Percentiles rank a stretch among this genome's conserved stretches.
Evolutionary conservation across 1,140 invertebrate genomes (phyloP).

Genomic region (Acromyrmex echinatior): DNA sequence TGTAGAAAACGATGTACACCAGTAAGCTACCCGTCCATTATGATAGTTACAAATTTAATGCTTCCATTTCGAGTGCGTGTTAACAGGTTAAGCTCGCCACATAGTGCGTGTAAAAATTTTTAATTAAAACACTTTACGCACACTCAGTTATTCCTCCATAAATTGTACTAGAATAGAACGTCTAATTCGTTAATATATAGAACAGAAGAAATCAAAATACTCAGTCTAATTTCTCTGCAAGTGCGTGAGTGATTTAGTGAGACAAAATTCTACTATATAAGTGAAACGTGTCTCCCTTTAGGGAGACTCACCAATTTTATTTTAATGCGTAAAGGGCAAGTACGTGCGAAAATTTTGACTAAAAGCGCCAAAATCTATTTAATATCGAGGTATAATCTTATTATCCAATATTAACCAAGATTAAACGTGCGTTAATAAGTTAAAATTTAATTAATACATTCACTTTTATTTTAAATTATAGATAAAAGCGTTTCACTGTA

Average conservation of each 20-base stretch:
- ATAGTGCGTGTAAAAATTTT: slow-evolving; percentile 12
- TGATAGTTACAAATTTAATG: slow-evolving; percentile 52
- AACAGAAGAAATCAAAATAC: not conserved
- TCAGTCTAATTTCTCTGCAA: not conserved
- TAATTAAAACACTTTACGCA: slow-evolving; percentile 25
- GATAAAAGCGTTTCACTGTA: not conserved
- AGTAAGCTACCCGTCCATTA: slow-evolving; percentile 28
- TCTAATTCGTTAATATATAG: not conserved
- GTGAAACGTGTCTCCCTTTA: not conserved
- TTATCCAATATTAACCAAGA: slow-evolving; percentile 44
- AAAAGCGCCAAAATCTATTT: slow-evolving; percentile 38
- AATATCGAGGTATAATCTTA: slow-evolving; percentile 26
- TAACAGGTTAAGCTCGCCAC: slow-evolving; percentile 42
- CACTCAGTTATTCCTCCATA: not conserved
- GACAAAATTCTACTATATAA: slow-evolving; percentile 26
- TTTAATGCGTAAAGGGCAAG: slow-evolving; percentile 13
- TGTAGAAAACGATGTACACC: slow-evolving; percentile 37
- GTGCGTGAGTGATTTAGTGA: slow-evolving; percentile 1
- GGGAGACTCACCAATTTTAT: not conserved
- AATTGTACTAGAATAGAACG: not conserved
- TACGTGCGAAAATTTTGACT: slow-evolving; percentile 37
- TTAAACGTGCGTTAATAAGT: slow-evolving; percentile 23
- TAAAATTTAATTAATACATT: slow-evolving; percentile 22
- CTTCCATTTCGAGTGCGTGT: slow-evolving; percentile 33
- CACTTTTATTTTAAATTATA: not conserved